Evolutionary conservation across 2,113 vertebrate species (phyloP), one percentile per base, ranked within the genome.

Genomic region (Zootoca vivipara): DNA sequence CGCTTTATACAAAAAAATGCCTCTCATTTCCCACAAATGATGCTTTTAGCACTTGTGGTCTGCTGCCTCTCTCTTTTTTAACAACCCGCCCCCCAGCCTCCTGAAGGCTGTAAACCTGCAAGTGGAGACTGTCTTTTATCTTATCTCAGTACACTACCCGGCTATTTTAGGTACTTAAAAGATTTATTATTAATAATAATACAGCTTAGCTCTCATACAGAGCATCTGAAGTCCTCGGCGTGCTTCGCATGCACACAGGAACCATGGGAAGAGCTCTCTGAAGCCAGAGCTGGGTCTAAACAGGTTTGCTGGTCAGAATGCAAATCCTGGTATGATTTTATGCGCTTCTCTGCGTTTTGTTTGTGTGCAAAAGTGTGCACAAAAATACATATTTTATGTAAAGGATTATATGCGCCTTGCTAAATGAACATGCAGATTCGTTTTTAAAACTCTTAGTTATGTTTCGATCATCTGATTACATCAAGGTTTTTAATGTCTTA

Each of bases 161-260:
- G n/a, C 67, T 87, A 87, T 80, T 56, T 40, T 52, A 70, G 64
- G 64, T n/a, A 78, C 77, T 70, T 86, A 58, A 87, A 72, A 40
- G 72, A 87, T 80, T 26, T 72, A 80, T 87, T 85, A 85, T 85
- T 87, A 70, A 86, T 79, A 70, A 79, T 22, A 20, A 30, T 6
- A 56, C 1, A 26, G 16, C 22, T 42, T 13, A 26, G 10, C 18
- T 28, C 30, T 38, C 26, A 42, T 30, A 26, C 15, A 56, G 42
- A 70, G 33, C 67, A 16, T 56, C 38, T 35, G 28, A 65, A 16
- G 28, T 22, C 2, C 30, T n/a, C 33, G 10, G 4, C 30, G 13
- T 56, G 26, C n/a, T 35, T 56, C 42, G 38, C 5, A 22, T 86
- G n/a, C 64, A 20, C 38, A 3, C 24, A 46, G 40, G 10, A 72